Percentiles rank a stretch among this genome's conserved stretches.
phyloP scores from a whole-genome alignment of 1,140 invertebrate genomes.

The Drosophila pectinifera region DNA sequence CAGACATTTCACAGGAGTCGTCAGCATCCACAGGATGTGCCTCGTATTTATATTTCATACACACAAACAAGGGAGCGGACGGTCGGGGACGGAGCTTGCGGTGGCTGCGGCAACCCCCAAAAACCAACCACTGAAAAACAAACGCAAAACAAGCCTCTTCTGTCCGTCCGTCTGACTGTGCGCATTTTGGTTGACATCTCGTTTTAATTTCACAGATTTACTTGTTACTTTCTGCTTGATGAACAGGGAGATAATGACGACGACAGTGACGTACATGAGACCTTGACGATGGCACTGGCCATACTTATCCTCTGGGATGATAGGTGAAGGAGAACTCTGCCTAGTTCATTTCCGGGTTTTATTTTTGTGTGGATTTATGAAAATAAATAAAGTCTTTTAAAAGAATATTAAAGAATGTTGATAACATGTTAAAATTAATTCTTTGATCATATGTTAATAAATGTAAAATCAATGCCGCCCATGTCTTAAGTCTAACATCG shows the following conservation, averaged over 20 bases:
- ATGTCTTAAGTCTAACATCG: too few species aligned
- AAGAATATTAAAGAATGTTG: too few species aligned
- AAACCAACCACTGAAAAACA: slow-evolving; percentile 29
- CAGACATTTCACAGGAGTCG: slow-evolving; percentile 47
- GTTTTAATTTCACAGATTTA: slow-evolving; percentile 78
- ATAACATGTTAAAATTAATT: too few species aligned
- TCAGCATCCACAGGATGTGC: slow-evolving; percentile 42
- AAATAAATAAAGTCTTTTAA: too few species aligned
- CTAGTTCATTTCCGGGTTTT: too few species aligned
- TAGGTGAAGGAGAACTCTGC: too few species aligned
- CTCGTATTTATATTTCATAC: slow-evolving; percentile 36
- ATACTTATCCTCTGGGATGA: not conserved
- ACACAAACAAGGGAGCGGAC: slow-evolving; percentile 29
- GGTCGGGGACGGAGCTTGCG: slow-evolving; percentile 23
- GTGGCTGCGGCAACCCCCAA: slow-evolving; percentile 30
- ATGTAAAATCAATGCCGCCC: too few species aligned
- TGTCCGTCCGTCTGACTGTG: not conserved
- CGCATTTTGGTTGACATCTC: slow-evolving; percentile 63
- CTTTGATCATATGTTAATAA: too few species aligned
- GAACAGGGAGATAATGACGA: slow-evolving; percentile 6
- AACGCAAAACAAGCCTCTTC: slow-evolving; percentile 43
- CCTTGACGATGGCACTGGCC: not conserved
- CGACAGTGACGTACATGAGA: slow-evolving; percentile 11
- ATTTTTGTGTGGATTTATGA: too few species aligned
- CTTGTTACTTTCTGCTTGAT: slow-evolving; percentile 42